Base-by-base conservation (phyloP, 2,113 vertebrate species). In the Hippocampus mohnikei region DNA sequence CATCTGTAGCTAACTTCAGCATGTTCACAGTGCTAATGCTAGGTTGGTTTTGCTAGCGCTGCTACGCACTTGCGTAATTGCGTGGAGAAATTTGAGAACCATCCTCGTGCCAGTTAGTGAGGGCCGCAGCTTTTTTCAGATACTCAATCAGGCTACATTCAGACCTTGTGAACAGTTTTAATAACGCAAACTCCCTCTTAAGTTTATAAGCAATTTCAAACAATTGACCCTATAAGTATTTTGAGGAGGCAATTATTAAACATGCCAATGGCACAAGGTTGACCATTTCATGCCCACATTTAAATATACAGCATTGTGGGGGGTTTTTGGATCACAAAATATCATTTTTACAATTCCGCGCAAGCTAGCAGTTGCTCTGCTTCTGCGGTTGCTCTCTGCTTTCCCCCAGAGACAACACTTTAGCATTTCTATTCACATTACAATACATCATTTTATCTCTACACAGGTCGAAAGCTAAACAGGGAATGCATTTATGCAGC, bases 401-500 rank as follows among this genome's bases (percentile, higher is more conserved):
- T 46, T 61, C 79, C 78, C 78, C 72, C 15, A 52, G 80, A 69
- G 79, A 84, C 64, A 70, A 75, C 66, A 41, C 63, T 72, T 73
- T 50, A 70, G 66, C 44, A 70, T 77, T 77, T 77, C 58, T 40
- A 27, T 66, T 77, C 75, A 72, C 20, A n/a, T 74, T 81, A 84
- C 62, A 77, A 55, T 76, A 66, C 50, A 78, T 81, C 73, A 75
- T 67, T 42, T 78, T 61, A 73, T 70, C 58, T 41, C 48, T 67
- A 71, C 44, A 64, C 63, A 84, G 53, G 67, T 75, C 74, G 46
- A 82, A 79, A 78, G 81, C 71, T 74, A 67, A 80, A 84, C 65
- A 29, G 72, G 61, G 60, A 69, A 80, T 70, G 77, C 67, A 83
- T 78, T 85, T 82, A 83, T 66, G 33, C 72, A 78, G 69, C 73